Base-by-base conservation (phyloP, 2,113 vertebrate species). In the Lamprologus speciosus region DNA sequence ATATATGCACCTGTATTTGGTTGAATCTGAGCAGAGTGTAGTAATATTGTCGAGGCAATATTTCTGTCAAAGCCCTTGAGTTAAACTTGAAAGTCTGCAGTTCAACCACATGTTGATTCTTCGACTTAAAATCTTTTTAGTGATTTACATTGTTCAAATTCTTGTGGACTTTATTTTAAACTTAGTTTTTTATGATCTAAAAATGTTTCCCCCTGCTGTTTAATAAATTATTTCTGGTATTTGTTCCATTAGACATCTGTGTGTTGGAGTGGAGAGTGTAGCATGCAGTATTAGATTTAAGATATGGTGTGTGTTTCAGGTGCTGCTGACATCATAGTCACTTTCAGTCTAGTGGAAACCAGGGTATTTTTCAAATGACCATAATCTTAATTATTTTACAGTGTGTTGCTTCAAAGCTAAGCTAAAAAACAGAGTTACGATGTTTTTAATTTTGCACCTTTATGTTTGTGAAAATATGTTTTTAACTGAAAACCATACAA, bases 281-380 rank as follows among this genome's bases (percentile, higher is more conserved):
- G 23, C 42, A 50, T 47, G 23, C 23, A 50, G 23, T 47, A 47
- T 12, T 47, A 11, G 21, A 75, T 28, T 75, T 26, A 28, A 75
- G 23, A 26, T 23, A 45, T 17, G 68, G 70, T 75, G 70, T 75
- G 70, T 47, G 23, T 75, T 47, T 26, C 14, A 75, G 70, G 70
- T 75, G 23, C 21, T 75, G 42, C 70, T 75, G 40, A 75, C 42
- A 19, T 75, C 9, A 28, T 47, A 45, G 70, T 75, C 16, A 10
- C 21, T 50, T 47, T 75, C 42, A 47, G 7, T 75, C 23, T 0
- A 23, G 68, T 75, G 14, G 42, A 47, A 75, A 75, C 70, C 9
- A 75, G 40, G 23, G 23, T 75, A 47, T 75, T 75, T 75, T 75
- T 75, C 23, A 75, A 73, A 12, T 19, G 40, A 28, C 42, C 40